Conservation (phyloP, 2,888 invertebrate species). For the Brenthis hecate region DNA sequence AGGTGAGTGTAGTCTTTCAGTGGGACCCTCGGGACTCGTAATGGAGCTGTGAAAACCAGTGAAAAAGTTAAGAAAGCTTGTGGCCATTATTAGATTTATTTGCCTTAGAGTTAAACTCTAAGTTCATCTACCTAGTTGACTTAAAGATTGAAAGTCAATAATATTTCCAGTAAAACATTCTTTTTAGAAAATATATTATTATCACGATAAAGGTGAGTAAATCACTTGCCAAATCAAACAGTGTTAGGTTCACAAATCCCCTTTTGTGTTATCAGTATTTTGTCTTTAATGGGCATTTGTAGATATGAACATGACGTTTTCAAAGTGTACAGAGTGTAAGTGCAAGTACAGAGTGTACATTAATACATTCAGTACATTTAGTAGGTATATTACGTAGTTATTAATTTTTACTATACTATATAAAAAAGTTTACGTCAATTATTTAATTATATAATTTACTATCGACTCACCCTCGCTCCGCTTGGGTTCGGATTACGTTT, state of each 20-base stretch:
- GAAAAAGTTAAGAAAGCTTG: constrained; percentile 60
- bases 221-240: background rate
- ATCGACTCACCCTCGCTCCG: no score
- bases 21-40: constrained; percentile 63
- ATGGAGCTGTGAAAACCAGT: constrained; percentile 67
- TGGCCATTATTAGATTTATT: constrained; percentile 68
- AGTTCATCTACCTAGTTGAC: background rate
- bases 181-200: background rate
- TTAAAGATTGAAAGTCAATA: background rate
- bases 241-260: background rate
- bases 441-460: no score
- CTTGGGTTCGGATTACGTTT: no score
- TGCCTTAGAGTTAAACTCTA: constrained; percentile 43
- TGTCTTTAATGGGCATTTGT: background rate
- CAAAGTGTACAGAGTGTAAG: no score
- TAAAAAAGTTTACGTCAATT: no score
- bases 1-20: constrained; percentile 57
- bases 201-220: background rate
- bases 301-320: no score
- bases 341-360: no score
- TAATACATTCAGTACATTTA: no score
- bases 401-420: no score
- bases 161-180: background rate
- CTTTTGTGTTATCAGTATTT: background rate
- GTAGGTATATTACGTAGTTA: no score